Conservation (phyloP, 2,797 vertebrate species). For the Moxostoma hubbsi region DNA sequence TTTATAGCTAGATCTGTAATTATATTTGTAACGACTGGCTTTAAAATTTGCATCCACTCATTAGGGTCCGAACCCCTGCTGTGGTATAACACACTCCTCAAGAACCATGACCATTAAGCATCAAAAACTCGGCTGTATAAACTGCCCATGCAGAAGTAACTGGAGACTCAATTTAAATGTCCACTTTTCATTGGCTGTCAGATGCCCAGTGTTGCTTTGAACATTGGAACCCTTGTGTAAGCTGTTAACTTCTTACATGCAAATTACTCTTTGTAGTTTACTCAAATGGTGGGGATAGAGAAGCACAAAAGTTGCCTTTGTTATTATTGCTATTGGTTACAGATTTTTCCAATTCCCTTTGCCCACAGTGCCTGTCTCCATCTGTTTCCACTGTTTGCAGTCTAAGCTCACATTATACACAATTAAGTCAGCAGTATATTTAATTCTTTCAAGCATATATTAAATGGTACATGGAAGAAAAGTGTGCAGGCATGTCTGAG, state of each 20-base stretch:
- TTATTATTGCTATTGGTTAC: conserved; percentile 39
- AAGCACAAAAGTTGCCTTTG: conserved; percentile 46
- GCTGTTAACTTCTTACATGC: conserved; percentile 46
- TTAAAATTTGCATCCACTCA: not conserved
- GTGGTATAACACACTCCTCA: conserved; percentile 6
- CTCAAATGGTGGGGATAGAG: conserved; percentile 39
- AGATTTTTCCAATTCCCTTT: conserved; percentile 34
- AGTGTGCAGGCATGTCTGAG: not conserved
- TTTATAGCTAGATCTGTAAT: not conserved
- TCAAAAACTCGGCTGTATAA: not conserved
- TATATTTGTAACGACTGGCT: not conserved
- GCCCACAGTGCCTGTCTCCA: conserved; percentile 20
- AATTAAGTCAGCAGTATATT: conserved; percentile 35
- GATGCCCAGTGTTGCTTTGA: not conserved
- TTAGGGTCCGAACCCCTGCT: conserved; percentile 3
- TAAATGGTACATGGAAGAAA: conserved; percentile 11
- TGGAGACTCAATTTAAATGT: conserved; percentile 22
- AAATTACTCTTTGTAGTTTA: conserved; percentile 44
- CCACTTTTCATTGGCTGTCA: conserved; percentile 25
- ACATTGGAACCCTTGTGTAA: conserved; percentile 17
- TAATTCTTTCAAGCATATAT: conserved; percentile 25
- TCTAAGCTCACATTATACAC: conserved; percentile 7
- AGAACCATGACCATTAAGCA: not conserved
- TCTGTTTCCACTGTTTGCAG: conserved; percentile 39
- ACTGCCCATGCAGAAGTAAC: not conserved